Evolutionary conservation across 2,888 invertebrate genomes (phyloP), one percentile per base, ranked within the genome.

Genomic region (Stenchaetothrips biformis): DNA sequence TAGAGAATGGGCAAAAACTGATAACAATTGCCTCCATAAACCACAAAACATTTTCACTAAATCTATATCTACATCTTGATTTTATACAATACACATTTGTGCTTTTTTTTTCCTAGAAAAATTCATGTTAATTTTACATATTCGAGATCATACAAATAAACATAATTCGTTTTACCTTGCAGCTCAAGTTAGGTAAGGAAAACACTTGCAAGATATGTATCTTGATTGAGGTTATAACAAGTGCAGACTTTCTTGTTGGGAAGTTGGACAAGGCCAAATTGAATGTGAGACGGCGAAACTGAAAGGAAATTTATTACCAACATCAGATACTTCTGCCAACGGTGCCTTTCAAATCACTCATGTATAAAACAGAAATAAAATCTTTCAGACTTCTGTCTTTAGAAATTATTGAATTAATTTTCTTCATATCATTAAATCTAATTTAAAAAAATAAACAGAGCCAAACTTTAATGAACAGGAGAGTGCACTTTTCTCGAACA

Each of bases 311-410:
- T n/a, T n/a, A n/a, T n/a, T n/a, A n/a, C n/a, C n/a, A n/a, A n/a
- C n/a, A n/a, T n/a, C n/a, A n/a, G n/a, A n/a, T n/a, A n/a, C n/a
- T n/a, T n/a, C n/a, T n/a, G n/a, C n/a, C n/a, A n/a, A n/a, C n/a
- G n/a, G n/a, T n/a, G n/a, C n/a, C n/a, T n/a, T n/a, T n/a, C n/a
- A n/a, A n/a, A n/a, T n/a, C n/a, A 53, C 53, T 7, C 13, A 6
- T 16, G 53, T 16, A 53, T 53, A 2, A 53, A 53, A 53, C 11
- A 16, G 53, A 53, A 53, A 53, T 53, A 11, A 53, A 67, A 67
- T 53, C n/a, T 7, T n/a, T 67, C 67, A 67, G 67, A 67, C 67
- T 67, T 67, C 67, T 67, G 67, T 21, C 67, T 67, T 67, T n/a
- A n/a, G n/a, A n/a, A n/a, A n/a, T n/a, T n/a, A n/a, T n/a, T n/a